phyloP scores from a whole-genome alignment of 2,888 invertebrate genomes.

The Diachrysia chrysitis region DNA sequence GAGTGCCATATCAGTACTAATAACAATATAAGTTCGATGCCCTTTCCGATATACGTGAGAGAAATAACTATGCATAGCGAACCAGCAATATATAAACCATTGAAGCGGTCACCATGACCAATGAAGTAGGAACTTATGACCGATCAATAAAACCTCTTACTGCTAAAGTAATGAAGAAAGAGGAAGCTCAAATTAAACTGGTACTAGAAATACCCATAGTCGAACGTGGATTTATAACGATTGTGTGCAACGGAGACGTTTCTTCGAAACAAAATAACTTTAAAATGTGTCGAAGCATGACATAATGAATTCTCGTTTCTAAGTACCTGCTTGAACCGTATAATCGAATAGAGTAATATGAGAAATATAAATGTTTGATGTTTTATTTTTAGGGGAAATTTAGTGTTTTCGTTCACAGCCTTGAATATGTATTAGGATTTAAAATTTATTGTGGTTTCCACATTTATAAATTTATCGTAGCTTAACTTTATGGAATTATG shows the following conservation, averaged over 20 bases:
- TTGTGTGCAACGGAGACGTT: conserved; percentile 67
- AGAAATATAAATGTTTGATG: conserved; percentile 44
- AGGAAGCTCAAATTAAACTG: conserved; percentile 67
- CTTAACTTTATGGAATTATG: conserved; percentile 12
- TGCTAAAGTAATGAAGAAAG: conserved; percentile 56
- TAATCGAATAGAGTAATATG: conserved; percentile 54
- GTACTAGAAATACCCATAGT: conserved; percentile 63
- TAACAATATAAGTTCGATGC: conserved; percentile 65
- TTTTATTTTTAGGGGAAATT: conserved; percentile 44
- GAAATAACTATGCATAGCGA: conserved; percentile 77
- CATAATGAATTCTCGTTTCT: conserved; percentile 63
- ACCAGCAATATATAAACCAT: conserved; percentile 78
- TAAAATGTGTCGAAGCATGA: conserved; percentile 66
- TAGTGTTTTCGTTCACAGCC: conserved; percentile 29
- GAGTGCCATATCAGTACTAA: conserved; percentile 63
- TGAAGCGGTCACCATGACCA: conserved; percentile 71
- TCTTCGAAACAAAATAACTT: conserved; percentile 77
- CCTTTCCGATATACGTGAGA: conserved; percentile 61
- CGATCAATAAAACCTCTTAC: conserved; percentile 60
- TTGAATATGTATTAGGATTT: conserved; percentile 40
- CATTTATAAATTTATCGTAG: conserved; percentile 4
- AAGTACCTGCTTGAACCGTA: conserved; percentile 50
- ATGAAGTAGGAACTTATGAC: conserved; percentile 64
- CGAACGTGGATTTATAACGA: conserved; percentile 74
- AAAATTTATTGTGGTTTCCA: conserved; percentile 32